These are phyloP conservation scores for Pararge aegeria DNA, from an alignment of 1,140 invertebrate genomes.

Conservation along the genomic window DNA sequence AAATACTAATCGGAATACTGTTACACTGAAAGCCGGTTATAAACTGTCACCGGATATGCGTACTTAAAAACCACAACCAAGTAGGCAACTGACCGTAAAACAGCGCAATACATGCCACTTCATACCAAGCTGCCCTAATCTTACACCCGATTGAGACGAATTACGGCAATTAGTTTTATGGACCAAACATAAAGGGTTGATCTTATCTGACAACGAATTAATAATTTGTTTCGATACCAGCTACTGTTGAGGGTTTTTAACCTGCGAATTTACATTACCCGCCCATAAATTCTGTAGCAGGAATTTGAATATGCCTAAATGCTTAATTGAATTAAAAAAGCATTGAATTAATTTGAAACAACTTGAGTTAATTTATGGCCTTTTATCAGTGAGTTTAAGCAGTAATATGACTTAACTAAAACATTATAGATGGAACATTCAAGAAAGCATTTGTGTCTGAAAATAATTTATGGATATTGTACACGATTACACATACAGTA, in stretches of 20 bases:
- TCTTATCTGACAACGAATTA: conserved; percentile 65
- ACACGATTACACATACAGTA: not conserved
- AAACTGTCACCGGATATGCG: conserved; percentile 3
- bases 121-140: conserved; percentile 34
- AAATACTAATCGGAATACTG: not conserved
- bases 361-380: conserved; percentile 4
- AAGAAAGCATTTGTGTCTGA: conserved; percentile 6
- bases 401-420: not conserved
- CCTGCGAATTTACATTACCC: conserved; percentile 43
- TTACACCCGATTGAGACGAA: conserved; percentile 54
- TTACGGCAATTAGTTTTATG: conserved; percentile 64
- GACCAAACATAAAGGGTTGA: conserved; percentile 47
- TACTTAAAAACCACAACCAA: conserved; percentile 22
- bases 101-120: conserved; percentile 22
- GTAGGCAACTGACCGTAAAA: conserved; percentile 32
- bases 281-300: conserved; percentile 36
- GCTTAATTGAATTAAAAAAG: conserved; percentile 43
- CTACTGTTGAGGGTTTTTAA: conserved; percentile 29
- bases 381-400: not conserved
- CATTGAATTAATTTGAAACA: conserved; percentile 29
- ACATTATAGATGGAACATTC: conserved; percentile 5
- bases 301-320: conserved; percentile 1
- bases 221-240: conserved; percentile 35
- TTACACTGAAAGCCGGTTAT: not conserved
- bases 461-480: conserved; percentile 1